These are phyloP conservation scores for Axea sp. DNA, from an alignment of 2,888 invertebrate species.

Conservation along the genomic window DNA sequence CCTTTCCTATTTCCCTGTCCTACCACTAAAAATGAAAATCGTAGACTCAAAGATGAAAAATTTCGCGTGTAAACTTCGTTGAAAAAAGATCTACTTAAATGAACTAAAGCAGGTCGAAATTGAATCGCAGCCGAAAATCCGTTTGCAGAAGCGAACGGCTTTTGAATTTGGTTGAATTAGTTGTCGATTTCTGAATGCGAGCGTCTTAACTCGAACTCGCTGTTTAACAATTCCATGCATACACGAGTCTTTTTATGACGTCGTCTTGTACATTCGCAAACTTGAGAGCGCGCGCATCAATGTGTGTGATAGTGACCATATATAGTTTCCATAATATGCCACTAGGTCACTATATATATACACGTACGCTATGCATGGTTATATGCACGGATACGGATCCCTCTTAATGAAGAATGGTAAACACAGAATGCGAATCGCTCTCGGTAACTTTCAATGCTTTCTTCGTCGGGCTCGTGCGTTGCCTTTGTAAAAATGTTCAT, in stretches of 20 bases:
- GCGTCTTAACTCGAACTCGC: constrained; percentile 32
- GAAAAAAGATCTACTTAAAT: no score
- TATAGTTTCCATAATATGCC: constrained; percentile 54
- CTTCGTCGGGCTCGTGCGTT: constrained; percentile 3
- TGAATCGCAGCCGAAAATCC: no score
- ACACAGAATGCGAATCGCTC: constrained; percentile 40
- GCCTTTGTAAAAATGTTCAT: constrained; percentile 10
- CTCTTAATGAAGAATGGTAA: constrained; percentile 46
- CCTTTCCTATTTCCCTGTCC: no score
- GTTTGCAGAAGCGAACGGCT: neutral
- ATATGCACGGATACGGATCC: constrained; percentile 21
- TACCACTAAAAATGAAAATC: no score
- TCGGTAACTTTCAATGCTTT: constrained; percentile 43
- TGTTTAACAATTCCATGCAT: constrained; percentile 59
- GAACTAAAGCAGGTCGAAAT: no score
- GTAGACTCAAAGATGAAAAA: no score
- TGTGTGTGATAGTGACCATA: constrained; percentile 32
- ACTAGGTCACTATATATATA: constrained; percentile 53
- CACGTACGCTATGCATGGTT: constrained; percentile 23
- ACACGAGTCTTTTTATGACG: constrained; percentile 49
- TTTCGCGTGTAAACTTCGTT: no score
- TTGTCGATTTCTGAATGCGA: constrained; percentile 20
- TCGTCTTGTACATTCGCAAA: constrained; percentile 35
- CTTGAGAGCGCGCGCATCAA: constrained; percentile 13
- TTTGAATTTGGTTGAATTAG: constrained; percentile 17